phyloP scores from a whole-genome alignment of 2,113 vertebrate species.

The Pagrus major region DNA sequence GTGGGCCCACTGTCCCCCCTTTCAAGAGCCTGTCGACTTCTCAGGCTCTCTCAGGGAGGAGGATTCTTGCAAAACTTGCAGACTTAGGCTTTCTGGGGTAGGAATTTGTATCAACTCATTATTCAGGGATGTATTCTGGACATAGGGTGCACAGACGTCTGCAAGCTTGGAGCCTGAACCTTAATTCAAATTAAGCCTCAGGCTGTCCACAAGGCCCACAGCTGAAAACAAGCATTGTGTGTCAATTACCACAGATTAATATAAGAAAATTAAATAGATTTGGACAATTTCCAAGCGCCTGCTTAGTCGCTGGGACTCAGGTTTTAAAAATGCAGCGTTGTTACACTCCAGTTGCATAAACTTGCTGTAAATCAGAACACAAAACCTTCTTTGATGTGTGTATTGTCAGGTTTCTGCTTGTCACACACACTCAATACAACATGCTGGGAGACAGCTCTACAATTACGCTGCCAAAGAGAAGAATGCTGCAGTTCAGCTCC shows the following conservation, averaged over 20 bases:
- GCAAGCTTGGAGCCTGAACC: slow-evolving; percentile 25
- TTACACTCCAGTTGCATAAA: slow-evolving; percentile 22
- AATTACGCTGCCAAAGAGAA: slow-evolving; percentile 59
- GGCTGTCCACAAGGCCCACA: not conserved
- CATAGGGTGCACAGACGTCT: slow-evolving; percentile 24
- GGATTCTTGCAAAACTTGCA: slow-evolving; percentile 30
- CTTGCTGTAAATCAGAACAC: slow-evolving; percentile 22
- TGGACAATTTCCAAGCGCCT: slow-evolving; percentile 1
- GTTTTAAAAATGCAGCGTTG: not conserved
- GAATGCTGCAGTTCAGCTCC: slow-evolving; percentile 36
- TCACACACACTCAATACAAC: slow-evolving; percentile 22
- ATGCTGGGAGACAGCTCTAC: slow-evolving; percentile 45
- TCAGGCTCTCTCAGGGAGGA: slow-evolving; percentile 5
- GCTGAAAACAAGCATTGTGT: slow-evolving; percentile 27
- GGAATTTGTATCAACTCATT: slow-evolving; percentile 54
- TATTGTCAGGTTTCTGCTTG: slow-evolving; percentile 26
- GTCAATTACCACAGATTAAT: slow-evolving; percentile 30
- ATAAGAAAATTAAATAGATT: slow-evolving; percentile 29
- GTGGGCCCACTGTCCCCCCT: slow-evolving; percentile 65
- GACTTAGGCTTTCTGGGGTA: slow-evolving; percentile 18
- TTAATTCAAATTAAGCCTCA: slow-evolving; percentile 54
- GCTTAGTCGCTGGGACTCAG: not conserved
- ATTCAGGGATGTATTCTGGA: slow-evolving; percentile 42
- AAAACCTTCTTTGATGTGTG: slow-evolving; percentile 16
- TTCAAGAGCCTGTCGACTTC: not conserved